A percentile compares a stretch with the other conserved stretches of the same genome.
phyloP scores from a whole-genome alignment of 2,113 vertebrate genomes.

The Python bivittatus region DNA sequence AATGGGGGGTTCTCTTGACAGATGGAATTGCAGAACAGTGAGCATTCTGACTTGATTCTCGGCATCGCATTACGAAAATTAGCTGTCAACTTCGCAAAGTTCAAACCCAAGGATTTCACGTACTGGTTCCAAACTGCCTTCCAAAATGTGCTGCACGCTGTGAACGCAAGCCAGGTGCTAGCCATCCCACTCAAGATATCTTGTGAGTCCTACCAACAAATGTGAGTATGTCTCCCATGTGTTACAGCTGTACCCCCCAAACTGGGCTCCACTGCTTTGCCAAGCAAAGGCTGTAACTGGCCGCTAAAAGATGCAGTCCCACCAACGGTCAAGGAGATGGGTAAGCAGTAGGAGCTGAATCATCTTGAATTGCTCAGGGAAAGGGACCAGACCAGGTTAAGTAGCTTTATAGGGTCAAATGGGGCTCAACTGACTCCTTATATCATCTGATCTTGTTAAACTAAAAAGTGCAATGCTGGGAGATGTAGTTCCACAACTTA shows the following conservation, averaged over 20 bases:
- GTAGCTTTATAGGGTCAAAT: neutral
- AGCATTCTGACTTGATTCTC: neutral
- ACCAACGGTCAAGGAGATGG: neutral
- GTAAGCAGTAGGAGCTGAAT: neutral
- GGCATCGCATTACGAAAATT: neutral
- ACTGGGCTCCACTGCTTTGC: fast-evolving
- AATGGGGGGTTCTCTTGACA: constrained; percentile 1
- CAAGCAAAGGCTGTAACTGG: too few relatives aligned
- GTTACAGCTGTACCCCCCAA: neutral
- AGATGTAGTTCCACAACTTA: too few relatives aligned
- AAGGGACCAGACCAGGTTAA: neutral
- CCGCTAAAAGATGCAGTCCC: neutral
- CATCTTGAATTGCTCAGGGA: neutral
- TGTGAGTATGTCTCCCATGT: constrained; percentile 15
- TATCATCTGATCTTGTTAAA: neutral
- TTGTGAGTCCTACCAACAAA: constrained; percentile 32
- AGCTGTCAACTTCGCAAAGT: neutral
- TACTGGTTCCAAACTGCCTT: constrained; percentile 38
- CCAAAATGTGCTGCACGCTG: constrained; percentile 9
- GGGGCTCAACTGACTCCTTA: neutral
- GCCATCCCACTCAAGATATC: constrained; percentile 10
- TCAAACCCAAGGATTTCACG: neutral
- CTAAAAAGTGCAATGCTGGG: neutral
- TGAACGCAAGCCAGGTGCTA: neutral
- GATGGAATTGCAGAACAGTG: neutral